These are phyloP conservation scores for Anthoscopus minutus DNA, from an alignment of 2,113 vertebrate genomes.

Conservation along the genomic window DNA sequence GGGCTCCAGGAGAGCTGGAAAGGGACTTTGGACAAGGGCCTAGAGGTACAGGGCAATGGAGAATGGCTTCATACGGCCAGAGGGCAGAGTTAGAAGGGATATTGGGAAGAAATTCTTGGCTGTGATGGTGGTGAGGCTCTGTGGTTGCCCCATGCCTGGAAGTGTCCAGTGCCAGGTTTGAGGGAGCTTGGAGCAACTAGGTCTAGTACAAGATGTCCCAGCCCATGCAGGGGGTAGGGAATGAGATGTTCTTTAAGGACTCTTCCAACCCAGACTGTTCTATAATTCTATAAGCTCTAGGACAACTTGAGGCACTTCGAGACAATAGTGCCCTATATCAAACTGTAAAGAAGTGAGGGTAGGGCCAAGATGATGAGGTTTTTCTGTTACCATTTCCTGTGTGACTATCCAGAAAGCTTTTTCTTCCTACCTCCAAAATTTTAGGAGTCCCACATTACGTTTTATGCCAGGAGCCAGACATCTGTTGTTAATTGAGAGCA, in stretches of 20 bases:
- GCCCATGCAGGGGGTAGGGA: not conserved
- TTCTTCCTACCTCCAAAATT: not conserved
- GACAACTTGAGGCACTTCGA: not conserved
- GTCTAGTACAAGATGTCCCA: not conserved
- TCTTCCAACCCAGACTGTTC: not conserved
- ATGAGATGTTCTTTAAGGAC: not conserved
- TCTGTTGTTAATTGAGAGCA: not conserved
- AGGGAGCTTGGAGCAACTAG: not conserved
- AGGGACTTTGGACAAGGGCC: not conserved
- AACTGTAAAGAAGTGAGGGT: not conserved
- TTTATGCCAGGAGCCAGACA: not conserved
- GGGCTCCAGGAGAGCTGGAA: not conserved
- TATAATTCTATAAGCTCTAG: not conserved
- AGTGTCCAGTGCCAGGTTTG: not conserved
- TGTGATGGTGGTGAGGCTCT: not conserved
- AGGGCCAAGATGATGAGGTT: not conserved
- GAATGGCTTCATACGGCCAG: not conserved
- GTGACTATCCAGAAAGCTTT: not conserved
- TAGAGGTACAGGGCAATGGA: fast-evolving
- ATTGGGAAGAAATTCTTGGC: fast-evolving
- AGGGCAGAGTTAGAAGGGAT: not conserved
- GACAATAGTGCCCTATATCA: fast-evolving
- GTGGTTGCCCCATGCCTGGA: not conserved
- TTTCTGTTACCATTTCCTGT: not conserved
- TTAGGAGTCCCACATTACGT: not conserved